Percentiles rank a stretch among this genome's conserved stretches.
Evolutionary conservation across 2,113 vertebrate genomes (phyloP).

Genomic region (Pseudopodoces humilis): DNA sequence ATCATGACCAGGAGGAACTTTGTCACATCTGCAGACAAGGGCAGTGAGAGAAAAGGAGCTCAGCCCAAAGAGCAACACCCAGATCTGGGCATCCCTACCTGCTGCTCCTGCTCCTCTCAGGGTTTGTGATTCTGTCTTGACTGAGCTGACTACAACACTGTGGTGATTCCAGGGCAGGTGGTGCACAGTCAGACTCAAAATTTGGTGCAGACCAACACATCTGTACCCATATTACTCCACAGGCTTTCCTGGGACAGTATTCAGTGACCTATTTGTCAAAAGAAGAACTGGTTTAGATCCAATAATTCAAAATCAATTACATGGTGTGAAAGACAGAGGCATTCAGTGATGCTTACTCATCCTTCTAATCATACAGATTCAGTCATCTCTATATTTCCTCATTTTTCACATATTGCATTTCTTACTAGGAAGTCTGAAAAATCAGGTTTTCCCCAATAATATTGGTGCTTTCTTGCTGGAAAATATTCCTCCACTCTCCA

Average conservation of each 20-base stretch:
- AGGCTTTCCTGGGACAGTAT: background rate
- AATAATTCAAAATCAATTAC: conserved; percentile 8
- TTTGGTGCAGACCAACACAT: background rate
- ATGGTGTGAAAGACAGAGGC: background rate
- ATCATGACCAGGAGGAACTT: rapidly evolving
- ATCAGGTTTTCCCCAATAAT: background rate
- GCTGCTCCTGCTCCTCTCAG: background rate
- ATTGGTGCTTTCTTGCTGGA: background rate
- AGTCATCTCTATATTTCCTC: background rate
- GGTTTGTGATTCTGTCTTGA: background rate
- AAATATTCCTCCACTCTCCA: background rate
- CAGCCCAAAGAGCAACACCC: background rate
- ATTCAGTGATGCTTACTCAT: background rate
- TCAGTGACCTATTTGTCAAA: background rate
- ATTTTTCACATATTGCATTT: background rate
- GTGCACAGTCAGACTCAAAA: background rate
- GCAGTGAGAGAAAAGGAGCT: background rate
- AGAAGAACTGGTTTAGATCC: background rate
- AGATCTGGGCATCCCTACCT: background rate
- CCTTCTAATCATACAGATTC: background rate
- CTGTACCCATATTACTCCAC: background rate
- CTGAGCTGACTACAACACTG: background rate
- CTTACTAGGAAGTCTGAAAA: background rate
- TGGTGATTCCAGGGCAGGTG: background rate
- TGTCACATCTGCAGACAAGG: background rate